A percentile compares a stretch with the other conserved stretches of the same genome.
These are phyloP conservation scores for Axea sp. DNA, from an alignment of 2,888 invertebrate species.

Conservation along the genomic window DNA sequence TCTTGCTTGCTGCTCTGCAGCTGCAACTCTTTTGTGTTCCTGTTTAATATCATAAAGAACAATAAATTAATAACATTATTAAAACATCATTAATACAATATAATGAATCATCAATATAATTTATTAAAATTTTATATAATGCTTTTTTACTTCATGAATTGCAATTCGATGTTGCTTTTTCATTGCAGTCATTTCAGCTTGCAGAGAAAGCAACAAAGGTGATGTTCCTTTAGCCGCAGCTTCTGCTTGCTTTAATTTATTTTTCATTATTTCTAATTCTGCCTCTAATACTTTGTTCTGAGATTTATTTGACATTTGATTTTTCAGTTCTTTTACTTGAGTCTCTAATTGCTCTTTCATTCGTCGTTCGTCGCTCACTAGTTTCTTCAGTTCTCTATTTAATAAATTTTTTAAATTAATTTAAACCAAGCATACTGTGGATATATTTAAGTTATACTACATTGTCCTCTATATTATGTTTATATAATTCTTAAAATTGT, in stretches of 20 bases:
- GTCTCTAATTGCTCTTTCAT: constrained; percentile 87
- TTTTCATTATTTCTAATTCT: constrained; percentile 84
- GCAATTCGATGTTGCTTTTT: constrained; percentile 87
- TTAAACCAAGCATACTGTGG: no score
- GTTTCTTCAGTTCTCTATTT: constrained; percentile 87
- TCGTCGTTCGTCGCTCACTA: constrained; percentile 87
- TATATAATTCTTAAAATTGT: no score
- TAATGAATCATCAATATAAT: no score
- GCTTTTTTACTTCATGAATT: constrained; percentile 82
- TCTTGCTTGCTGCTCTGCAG: constrained; percentile 87
- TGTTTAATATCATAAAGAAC: constrained; percentile 59
- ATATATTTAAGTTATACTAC: no score
- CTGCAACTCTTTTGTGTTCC: constrained; percentile 87
- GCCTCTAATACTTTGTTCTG: constrained; percentile 81
- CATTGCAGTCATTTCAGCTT: constrained; percentile 86
- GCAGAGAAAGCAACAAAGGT: constrained; percentile 84
- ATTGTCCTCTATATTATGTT: no score
- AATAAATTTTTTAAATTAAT: neutral
- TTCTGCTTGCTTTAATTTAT: constrained; percentile 84
- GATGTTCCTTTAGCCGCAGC: constrained; percentile 83
- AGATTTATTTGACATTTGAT: constrained; percentile 78
- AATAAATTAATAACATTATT: no score
- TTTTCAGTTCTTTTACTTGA: constrained; percentile 81
- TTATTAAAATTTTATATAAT: no score
- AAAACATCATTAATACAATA: no score